Evolutionary conservation across 2,113 vertebrate genomes (phyloP), one percentile per base, ranked within the genome.

Genomic region (Pachypanchax playfairii): DNA sequence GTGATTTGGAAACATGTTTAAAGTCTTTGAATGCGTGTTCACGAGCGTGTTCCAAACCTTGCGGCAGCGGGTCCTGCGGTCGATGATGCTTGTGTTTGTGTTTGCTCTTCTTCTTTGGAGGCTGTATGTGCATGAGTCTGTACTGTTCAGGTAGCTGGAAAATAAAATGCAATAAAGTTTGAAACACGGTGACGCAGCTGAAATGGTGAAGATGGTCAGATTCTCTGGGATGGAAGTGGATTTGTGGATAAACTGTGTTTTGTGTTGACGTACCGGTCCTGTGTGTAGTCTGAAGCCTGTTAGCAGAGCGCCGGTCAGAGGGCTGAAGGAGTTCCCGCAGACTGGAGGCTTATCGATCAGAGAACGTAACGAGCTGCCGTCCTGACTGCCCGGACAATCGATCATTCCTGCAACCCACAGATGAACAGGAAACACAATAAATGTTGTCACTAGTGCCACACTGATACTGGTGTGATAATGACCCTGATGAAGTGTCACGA

Each of bases 31-130:
- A 5, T 17, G 18, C 20, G 90, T 92, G 58, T n/a, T 4, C 2
- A 21, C 9, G 12, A n/a, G 4, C 0, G 4, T 24, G 47, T 9
- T 28, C n/a, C 21, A 81, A 75, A 98, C 96, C 96, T 92, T 96
- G 96, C 18, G 96, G 96, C 6, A 97, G 91, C 0, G 96, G 96
- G 49, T 98, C 96, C 83, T 96, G 96, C 0, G 94, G 92, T 15
- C 96, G 93, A 82, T 94, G 96, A 85, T 97, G 95, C 75, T 95
- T 96, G 88, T 99, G 95, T 50, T 97, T 98, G 82, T 98, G 96
- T 82, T 98, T 99, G 66, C 93, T 97, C 82, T 99, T 98, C 85
- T 98, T 99, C 90, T 98, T 98, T 65, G 96, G 97, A 0, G 97
- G 96, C 85, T 98, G 96, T 86, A 98, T 96, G 65, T 98, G 97